These are phyloP conservation scores for Passerina amoena DNA, from an alignment of 2,113 vertebrate genomes.

Conservation along the genomic window DNA sequence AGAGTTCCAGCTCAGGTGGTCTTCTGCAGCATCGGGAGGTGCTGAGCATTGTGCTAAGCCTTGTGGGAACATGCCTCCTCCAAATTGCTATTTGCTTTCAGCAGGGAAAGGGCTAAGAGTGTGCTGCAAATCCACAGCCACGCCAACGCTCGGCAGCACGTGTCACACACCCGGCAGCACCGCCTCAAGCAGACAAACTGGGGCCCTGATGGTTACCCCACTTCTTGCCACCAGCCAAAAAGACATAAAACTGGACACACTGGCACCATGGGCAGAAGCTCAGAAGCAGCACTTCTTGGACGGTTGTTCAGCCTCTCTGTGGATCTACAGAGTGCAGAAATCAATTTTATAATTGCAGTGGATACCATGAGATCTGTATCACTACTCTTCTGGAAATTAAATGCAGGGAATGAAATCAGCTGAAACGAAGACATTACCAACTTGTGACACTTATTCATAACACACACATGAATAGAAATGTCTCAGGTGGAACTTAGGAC, in stretches of 20 bases:
- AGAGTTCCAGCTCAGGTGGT: background rate
- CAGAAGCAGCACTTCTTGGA: rapidly evolving
- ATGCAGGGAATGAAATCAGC: background rate
- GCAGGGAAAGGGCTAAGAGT: background rate
- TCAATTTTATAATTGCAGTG: conserved; percentile 21
- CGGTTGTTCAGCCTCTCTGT: background rate
- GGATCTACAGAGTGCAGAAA: background rate
- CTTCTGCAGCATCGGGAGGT: background rate
- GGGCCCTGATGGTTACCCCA: background rate
- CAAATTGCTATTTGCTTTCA: background rate
- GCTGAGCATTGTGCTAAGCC: background rate
- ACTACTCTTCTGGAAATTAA: background rate
- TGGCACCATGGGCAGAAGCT: background rate
- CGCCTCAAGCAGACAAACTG: rapidly evolving
- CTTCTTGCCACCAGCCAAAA: background rate
- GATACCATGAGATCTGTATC: conserved; percentile 24
- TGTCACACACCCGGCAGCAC: rapidly evolving
- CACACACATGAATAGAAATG: background rate
- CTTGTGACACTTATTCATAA: background rate
- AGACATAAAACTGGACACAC: background rate
- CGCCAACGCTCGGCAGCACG: rapidly evolving
- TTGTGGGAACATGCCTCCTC: background rate
- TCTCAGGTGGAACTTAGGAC: background rate
- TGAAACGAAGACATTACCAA: conserved; percentile 25
- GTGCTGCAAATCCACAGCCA: background rate